Conservation (phyloP, 2,888 invertebrate genomes). For the Macrophya alboannulata region DNA sequence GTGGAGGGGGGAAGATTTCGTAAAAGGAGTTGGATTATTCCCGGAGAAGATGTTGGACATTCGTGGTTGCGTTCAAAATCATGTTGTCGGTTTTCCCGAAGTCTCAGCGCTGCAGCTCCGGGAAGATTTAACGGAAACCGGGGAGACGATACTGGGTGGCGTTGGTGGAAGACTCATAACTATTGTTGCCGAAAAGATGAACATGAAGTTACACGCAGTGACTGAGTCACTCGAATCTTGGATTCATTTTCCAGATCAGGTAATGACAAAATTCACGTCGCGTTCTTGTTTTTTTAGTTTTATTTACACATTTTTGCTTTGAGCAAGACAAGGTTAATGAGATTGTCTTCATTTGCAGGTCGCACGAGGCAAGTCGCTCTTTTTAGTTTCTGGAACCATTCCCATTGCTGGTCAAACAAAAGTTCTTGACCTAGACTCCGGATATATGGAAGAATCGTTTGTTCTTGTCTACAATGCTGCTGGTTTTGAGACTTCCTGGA, state of each 20-base stretch:
- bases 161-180: constrained; percentile 5
- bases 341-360: neutral
- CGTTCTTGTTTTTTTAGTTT: neutral
- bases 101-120: neutral
- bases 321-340: neutral
- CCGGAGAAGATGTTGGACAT: constrained; percentile 28
- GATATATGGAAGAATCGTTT: constrained; percentile 19
- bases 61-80: constrained; percentile 5
- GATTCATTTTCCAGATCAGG: neutral
- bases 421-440: neutral
- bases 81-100: neutral
- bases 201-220: constrained; percentile 13
- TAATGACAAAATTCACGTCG: neutral
- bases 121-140: neutral
- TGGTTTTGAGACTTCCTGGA: constrained; percentile 9
- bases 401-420: neutral
- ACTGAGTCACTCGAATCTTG: neutral
- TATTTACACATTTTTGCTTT: neutral
- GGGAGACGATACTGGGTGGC: neutral
- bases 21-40: constrained; percentile 22
- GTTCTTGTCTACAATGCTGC: neutral
- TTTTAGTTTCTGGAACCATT: neutral
- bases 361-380: constrained; percentile 4
- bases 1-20: neutral
- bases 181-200: constrained; percentile 26